phyloP scores from a whole-genome alignment of 2,797 vertebrate genomes.

The Danio aesculapii region DNA sequence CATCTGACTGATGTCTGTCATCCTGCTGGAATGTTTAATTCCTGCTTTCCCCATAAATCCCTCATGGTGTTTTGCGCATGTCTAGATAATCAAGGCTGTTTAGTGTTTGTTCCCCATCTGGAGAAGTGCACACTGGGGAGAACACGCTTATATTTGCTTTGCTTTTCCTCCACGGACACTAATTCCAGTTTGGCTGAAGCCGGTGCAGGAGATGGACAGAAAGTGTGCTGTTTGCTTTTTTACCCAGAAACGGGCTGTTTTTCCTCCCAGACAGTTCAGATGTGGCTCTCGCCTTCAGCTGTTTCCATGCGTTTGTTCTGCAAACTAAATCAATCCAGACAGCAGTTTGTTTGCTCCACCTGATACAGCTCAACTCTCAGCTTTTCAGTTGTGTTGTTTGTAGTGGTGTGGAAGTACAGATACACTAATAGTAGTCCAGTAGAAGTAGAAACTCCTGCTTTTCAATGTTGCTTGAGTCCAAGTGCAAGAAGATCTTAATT shows the following conservation, averaged over 20 bases:
- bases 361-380: not conserved
- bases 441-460: too few relatives aligned
- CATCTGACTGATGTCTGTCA: too few relatives aligned
- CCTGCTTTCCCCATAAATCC: not conserved
- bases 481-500: too few relatives aligned
- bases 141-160: not conserved
- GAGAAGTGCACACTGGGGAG: conserved; percentile 1
- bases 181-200: conserved; percentile 29
- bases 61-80: not conserved
- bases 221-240: not conserved
- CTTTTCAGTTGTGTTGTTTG: not conserved
- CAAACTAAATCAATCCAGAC: conserved; percentile 17
- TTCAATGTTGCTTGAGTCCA: too few relatives aligned
- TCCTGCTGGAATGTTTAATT: not conserved
- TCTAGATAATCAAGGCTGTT: not conserved
- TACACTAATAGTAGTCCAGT: too few relatives aligned
- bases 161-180: conserved; percentile 19
- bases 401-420: too few relatives aligned
- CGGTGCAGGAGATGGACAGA: conserved; percentile 21
- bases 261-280: conserved; percentile 1
- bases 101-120: not conserved
- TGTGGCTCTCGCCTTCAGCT: not conserved
- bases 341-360: not conserved
- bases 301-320: not conserved
- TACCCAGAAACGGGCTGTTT: not conserved